phyloP scores from a whole-genome alignment of 2,888 invertebrate genomes.

The Protula sp. region DNA sequence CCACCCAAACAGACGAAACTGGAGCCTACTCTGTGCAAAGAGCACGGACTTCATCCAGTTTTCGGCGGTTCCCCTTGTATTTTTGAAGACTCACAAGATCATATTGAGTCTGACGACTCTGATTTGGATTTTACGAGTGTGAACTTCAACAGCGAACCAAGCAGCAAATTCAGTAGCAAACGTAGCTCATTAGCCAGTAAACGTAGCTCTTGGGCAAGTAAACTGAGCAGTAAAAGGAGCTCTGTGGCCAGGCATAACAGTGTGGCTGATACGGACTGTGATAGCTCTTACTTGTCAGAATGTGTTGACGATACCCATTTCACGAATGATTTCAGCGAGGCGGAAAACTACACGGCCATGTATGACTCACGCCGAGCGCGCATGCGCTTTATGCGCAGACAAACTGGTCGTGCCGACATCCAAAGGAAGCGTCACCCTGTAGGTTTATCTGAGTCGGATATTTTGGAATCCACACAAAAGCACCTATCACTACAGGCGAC shows the following conservation, averaged over 20 bases:
- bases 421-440: constrained; percentile 8
- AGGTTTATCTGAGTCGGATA: constrained; percentile 19
- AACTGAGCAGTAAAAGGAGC: neutral
- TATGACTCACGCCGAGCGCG: constrained; percentile 12
- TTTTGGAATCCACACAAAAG: constrained; percentile 12
- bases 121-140: constrained; percentile 4
- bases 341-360: constrained; percentile 14
- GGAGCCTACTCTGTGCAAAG: constrained; percentile 16
- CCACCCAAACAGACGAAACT: neutral
- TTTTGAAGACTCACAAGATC: constrained; percentile 8
- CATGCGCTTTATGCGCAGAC: constrained; percentile 18
- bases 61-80: constrained; percentile 22
- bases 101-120: neutral
- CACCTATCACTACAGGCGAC: constrained; percentile 20
- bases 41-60: constrained; percentile 20
- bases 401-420: constrained; percentile 17
- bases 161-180: neutral
- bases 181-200: neutral
- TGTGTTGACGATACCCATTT: constrained; percentile 14
- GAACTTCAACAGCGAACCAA: neutral
- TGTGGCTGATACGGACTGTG: constrained; percentile 18
- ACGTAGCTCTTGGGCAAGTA: neutral
- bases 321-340: constrained; percentile 2
- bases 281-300: constrained; percentile 23
- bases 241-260: neutral